These are phyloP conservation scores for Microcebus griseorufus DNA, from an alignment of 2,113 vertebrate species.

Conservation along the genomic window DNA sequence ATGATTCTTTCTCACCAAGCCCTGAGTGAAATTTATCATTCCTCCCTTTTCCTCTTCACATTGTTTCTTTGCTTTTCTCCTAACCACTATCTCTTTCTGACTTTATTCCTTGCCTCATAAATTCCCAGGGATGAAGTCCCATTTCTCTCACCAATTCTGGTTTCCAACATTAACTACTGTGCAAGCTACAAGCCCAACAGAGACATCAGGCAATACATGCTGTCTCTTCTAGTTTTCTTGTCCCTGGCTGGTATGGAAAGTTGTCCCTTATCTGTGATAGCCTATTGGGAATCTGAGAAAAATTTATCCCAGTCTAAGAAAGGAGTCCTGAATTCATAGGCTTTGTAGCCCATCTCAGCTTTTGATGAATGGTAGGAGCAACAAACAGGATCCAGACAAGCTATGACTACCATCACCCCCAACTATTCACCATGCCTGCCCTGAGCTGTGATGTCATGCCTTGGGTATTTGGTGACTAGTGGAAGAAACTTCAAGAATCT, in stretches of 20 bases:
- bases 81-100: neutral
- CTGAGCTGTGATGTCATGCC: neutral
- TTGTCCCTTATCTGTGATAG: neutral
- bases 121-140: neutral
- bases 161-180: neutral
- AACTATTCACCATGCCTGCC: neutral
- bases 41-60: neutral
- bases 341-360: neutral
- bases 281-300: neutral
- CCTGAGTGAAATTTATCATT: neutral
- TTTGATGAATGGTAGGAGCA: neutral
- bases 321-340: neutral
- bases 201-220: neutral
- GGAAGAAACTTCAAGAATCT: neutral
- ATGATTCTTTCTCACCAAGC: neutral
- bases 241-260: neutral
- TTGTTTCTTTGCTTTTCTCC: neutral
- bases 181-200: neutral
- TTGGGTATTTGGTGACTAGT: neutral
- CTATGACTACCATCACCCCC: too few relatives aligned
- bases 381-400: neutral
- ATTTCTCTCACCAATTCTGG: neutral
- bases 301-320: neutral
- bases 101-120: neutral
- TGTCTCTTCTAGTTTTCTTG: neutral